These are phyloP conservation scores for Astreopora myriophthalma DNA, from an alignment of 64 coral and sea anemone genomes.

Conservation along the genomic window DNA sequence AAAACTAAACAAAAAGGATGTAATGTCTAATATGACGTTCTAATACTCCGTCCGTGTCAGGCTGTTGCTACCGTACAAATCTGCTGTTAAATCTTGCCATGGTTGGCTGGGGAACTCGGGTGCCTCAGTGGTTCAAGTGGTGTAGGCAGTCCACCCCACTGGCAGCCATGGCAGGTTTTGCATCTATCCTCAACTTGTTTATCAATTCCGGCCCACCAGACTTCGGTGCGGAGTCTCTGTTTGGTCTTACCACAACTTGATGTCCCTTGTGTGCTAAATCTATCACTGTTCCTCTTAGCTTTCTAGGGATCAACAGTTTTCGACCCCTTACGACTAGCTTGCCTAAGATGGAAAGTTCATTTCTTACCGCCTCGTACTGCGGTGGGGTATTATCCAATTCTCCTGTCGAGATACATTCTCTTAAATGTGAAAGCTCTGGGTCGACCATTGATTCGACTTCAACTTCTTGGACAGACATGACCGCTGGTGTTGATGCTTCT, in stretches of 20 bases:
- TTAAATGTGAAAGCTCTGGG: slow-evolving; percentile 6
- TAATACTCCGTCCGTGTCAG: too few species aligned
- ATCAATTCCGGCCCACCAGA: slow-evolving; percentile 56
- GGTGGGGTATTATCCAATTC: slow-evolving; percentile 15
- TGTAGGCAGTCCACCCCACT: slow-evolving; percentile 26
- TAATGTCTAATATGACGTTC: too few species aligned
- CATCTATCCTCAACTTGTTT: slow-evolving; percentile 42
- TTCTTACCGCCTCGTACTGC: slow-evolving; percentile 18
- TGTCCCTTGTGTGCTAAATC: slow-evolving; percentile 51
- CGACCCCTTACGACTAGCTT: slow-evolving; percentile 27
- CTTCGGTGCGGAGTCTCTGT: too few species aligned
- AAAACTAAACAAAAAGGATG: too few species aligned
- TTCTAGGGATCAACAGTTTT: slow-evolving; percentile 37
- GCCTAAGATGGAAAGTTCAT: slow-evolving; percentile 22
- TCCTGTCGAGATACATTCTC: not conserved
- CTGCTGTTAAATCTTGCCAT: slow-evolving; percentile 54
- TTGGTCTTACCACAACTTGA: slow-evolving; percentile 32
- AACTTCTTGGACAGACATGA: not conserved
- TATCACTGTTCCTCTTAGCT: slow-evolving; percentile 7
- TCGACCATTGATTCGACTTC: not conserved
- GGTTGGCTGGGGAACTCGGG: slow-evolving; percentile 33
- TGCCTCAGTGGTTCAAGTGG: slow-evolving; percentile 60
- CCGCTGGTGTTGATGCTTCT: not conserved
- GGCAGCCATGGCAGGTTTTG: slow-evolving; percentile 53
- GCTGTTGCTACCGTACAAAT: too few species aligned